Evolutionary conservation across 1,140 invertebrate genomes (phyloP).

Genomic region (Oscheius sp.): DNA sequence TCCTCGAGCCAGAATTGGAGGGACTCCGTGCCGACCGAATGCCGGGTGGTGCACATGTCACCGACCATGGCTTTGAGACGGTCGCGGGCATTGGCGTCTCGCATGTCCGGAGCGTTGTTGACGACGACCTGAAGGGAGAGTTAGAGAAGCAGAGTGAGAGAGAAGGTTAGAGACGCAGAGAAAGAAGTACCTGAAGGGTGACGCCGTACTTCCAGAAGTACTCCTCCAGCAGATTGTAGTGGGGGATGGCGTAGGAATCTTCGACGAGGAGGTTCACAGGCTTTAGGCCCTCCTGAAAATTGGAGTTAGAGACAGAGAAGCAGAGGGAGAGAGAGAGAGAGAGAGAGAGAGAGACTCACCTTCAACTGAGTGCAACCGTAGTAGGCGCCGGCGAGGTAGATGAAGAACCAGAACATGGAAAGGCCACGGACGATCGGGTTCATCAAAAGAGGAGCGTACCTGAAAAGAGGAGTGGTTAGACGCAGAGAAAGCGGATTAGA

Average conservation of each 20-base stretch:
- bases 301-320: too few relatives aligned
- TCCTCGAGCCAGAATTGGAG: constrained; percentile 84
- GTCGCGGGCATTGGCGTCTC: constrained; percentile 73
- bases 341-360: not conserved
- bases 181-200: constrained; percentile 37
- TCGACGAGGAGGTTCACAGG: constrained; percentile 43
- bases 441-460: constrained; percentile 75
- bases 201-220: constrained; percentile 47
- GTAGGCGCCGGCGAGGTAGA: constrained; percentile 78
- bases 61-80: constrained; percentile 76
- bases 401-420: constrained; percentile 75
- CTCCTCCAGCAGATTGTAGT: constrained; percentile 42
- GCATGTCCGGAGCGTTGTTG: constrained; percentile 78
- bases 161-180: not conserved
- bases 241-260: constrained; percentile 46
- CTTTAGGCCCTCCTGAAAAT: constrained; percentile 39
- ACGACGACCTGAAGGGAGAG: constrained; percentile 62
- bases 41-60: constrained; percentile 75
- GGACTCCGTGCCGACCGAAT: constrained; percentile 71
- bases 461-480: constrained; percentile 3
- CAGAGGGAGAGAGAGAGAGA: too few relatives aligned
- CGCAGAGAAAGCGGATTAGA: not conserved
- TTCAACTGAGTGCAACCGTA: constrained; percentile 76
- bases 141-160: not conserved
- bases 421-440: constrained; percentile 73